Evolutionary conservation across 2,113 vertebrate genomes (phyloP), one percentile per base, ranked within the genome.

Genomic region (Craseonycteris thonglongyai): DNA sequence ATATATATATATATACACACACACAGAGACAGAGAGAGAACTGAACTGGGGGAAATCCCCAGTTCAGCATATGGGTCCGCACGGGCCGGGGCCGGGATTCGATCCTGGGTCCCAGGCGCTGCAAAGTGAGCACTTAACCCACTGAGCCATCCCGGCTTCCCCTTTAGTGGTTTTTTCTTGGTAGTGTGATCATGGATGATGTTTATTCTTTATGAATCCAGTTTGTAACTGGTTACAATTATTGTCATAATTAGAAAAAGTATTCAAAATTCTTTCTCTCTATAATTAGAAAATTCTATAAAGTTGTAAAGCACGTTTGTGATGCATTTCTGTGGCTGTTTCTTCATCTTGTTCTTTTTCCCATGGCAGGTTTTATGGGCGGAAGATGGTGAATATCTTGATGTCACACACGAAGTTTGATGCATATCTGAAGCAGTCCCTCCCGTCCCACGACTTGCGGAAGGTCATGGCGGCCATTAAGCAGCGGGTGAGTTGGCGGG

Each of bases 301-400:
- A 71, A 90, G 33, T 40, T 28, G 2, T 47, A 69, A 68, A 61
- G 47, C 22, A 19, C 42, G 58, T 58, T 80, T 40, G 14, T 15
- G 24, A 6, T 82, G 61, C 35, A 9, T 51, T 56, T 71, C 59
- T 18, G 24, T 16, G 61, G 40, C 54, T 19, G 16, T 49, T 72
- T 30, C 47, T 75, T 96, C 6, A n/a, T 75, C 85, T 78, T 59
- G 56, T 56, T 54, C 3, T 72, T 74, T 79, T 61, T 74, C n/a
- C 63, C 26, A 0, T 6, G 68, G 71, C 96, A 98, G 98, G 75
- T 95, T 96, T 95, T 98, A 98, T 7, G 98, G 98, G 45, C 94
- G 96, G 69, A 97, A 97, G 96, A 98, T 98, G 97, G 93, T 98
- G 90, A 94, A 63, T 3, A 42, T 97, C 11, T 58, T 99, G 80